Evolutionary conservation across 2,113 vertebrate genomes (phyloP).

Genomic region (Anas platyrhynchos): DNA sequence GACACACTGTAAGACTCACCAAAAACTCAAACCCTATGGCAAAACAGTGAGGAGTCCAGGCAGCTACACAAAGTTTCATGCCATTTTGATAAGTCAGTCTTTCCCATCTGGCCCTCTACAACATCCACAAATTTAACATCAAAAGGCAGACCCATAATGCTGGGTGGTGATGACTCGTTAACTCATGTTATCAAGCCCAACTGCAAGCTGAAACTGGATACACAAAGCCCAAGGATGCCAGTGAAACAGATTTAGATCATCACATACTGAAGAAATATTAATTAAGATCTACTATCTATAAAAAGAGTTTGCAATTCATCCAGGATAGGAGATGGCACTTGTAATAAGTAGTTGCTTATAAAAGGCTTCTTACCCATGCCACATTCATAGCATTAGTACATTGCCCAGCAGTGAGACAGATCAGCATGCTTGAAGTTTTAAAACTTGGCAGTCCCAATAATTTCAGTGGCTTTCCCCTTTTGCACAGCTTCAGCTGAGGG

Average conservation of each 20-base stretch:
- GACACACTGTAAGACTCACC: background rate
- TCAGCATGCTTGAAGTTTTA: background rate
- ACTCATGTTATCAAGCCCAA: background rate
- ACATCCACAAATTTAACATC: constrained; percentile 41
- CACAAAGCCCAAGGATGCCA: background rate
- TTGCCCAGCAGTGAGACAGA: background rate
- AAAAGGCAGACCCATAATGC: background rate
- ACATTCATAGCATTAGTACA: constrained; percentile 36
- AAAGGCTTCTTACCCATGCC: background rate
- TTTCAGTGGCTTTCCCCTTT: background rate
- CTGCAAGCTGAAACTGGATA: constrained; percentile 57
- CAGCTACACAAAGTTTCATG: constrained; percentile 3
- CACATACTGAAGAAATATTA: constrained; percentile 13
- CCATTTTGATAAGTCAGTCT: background rate
- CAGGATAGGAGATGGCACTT: constrained; percentile 25
- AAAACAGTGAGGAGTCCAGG: background rate
- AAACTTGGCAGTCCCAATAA: background rate
- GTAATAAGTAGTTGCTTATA: background rate
- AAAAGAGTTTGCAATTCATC: constrained; percentile 31
- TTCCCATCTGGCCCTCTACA: constrained; percentile 30
- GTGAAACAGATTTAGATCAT: constrained; percentile 54
- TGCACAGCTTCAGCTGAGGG: background rate
- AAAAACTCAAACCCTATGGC: background rate
- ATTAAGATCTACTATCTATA: constrained; percentile 50
- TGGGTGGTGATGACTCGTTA: background rate